Evolutionary conservation across 2,888 invertebrate species (phyloP), one percentile per base, ranked within the genome.

Genomic region (Luffia ferchaultella): DNA sequence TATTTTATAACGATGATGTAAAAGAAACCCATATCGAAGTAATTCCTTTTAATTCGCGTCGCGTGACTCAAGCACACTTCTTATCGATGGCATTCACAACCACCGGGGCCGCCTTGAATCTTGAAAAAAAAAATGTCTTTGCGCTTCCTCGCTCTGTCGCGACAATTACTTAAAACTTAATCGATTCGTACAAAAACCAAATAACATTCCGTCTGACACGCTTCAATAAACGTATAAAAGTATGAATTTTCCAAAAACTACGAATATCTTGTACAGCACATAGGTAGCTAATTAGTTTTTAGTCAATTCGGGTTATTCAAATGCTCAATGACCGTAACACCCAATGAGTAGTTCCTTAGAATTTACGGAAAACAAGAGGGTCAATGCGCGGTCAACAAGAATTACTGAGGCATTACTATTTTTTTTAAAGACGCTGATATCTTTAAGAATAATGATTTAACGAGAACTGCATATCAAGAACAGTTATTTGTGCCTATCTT

Each of bases 41-140:
- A 30, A 30, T 30, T 30, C 12, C 3, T 30, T 30, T 30, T 30
- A 3, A 30, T 30, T 3, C n/a, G 3, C 30, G 30, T 30, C 30
- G 30, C 30, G 30, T 30, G 30, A 30, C 30, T 30, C 30, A 12
- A 30, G 30, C 30, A 12, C 30, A 30, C 12, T 30, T 30, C 30
- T 30, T 30, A 30, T 30, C 30, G 30, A 30, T 12, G 30, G 30
- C 30, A 30, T 30, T 30, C 30, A 30, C 30, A 3, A 12, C 5
- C 30, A 30, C 30, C 12, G 3, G 43, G n/a, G n/a, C n/a, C 30
- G 47, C 52, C 67, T 67, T 67, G 67, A 64, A 56, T 53, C 53
- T 56, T 59, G 65, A 67, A 71, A 70, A 66, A 57, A 59, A 63
- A 70, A 69, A 70, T 70, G 71, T 70, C 70, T 67, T 55, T 54